These are phyloP conservation scores for Microctenopoma stevenorrisi DNA, from an alignment of 2,797 vertebrate species.

Conservation along the genomic window DNA sequence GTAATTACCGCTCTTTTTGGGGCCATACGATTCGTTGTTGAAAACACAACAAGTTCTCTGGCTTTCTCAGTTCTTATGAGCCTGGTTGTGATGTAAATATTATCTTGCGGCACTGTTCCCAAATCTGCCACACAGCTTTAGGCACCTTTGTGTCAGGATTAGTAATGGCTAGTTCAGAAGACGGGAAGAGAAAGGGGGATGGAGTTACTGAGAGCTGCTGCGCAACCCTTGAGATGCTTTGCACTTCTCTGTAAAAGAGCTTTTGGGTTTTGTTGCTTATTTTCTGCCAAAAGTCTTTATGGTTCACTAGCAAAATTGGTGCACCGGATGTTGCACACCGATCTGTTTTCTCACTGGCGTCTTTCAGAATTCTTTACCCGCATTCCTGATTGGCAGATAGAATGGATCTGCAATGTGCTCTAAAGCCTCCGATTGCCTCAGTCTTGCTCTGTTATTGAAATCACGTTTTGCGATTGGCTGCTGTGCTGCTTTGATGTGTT, in stretches of 20 bases:
- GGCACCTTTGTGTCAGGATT: constrained; percentile 82
- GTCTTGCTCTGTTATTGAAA: constrained; percentile 14
- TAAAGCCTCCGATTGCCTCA: constrained; percentile 51
- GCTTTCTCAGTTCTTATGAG: constrained; percentile 41
- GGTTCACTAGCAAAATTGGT: constrained; percentile 20
- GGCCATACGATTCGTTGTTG: constrained; percentile 32
- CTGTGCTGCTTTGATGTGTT: constrained; percentile 28
- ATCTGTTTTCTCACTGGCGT: constrained; percentile 30
- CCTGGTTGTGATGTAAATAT: constrained; percentile 82
- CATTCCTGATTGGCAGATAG: constrained; percentile 38
- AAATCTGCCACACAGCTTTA: constrained; percentile 75
- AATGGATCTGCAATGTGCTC: constrained; percentile 3
- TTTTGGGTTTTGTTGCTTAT: constrained; percentile 46
- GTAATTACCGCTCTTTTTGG: constrained; percentile 29
- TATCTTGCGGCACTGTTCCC: constrained; percentile 71
- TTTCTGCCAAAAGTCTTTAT: constrained; percentile 40
- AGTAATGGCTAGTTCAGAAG: constrained; percentile 69
- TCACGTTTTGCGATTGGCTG: constrained; percentile 50
- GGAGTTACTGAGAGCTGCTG: constrained; percentile 45
- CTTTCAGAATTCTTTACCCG: constrained; percentile 29
- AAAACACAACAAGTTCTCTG: constrained; percentile 30
- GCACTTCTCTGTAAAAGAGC: constrained; percentile 52
- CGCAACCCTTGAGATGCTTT: constrained; percentile 50
- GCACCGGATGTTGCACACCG: constrained; percentile 20
- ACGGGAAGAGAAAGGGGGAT: constrained; percentile 39